phyloP scores from a whole-genome alignment of 1,140 invertebrate genomes.

The Hetaerina americana region DNA sequence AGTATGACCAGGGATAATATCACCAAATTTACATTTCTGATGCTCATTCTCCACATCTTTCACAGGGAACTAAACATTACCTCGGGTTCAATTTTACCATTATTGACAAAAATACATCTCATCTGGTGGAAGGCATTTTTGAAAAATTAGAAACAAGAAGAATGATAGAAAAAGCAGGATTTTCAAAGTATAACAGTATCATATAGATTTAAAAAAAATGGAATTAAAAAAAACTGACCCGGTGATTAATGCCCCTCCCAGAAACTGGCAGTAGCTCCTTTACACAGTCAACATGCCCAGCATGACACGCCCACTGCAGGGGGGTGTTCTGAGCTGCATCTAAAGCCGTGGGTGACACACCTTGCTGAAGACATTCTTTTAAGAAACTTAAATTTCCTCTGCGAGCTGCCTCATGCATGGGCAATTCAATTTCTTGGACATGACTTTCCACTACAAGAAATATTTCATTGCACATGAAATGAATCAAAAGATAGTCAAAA shows the following conservation, averaged over 20 bases:
- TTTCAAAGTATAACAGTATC: background rate
- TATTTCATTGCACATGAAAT: background rate
- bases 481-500: too few species aligned
- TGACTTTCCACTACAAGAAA: slow-evolving; percentile 41
- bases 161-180: background rate
- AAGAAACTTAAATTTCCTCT: slow-evolving; percentile 51
- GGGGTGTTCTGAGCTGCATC: slow-evolving; percentile 56
- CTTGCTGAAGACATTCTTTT: slow-evolving; percentile 45
- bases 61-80: too few species aligned
- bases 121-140: background rate
- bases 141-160: background rate
- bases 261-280: slow-evolving; percentile 31
- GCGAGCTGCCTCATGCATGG: slow-evolving; percentile 57
- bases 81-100: too few species aligned
- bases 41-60: too few species aligned
- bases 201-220: slow-evolving; percentile 1
- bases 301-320: slow-evolving; percentile 53
- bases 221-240: too few species aligned
- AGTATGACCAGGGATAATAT: too few species aligned
- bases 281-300: slow-evolving; percentile 40
- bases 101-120: background rate
- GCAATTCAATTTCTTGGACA: slow-evolving; percentile 45
- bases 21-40: too few species aligned
- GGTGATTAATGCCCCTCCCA: slow-evolving; percentile 32
- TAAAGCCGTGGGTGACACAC: slow-evolving; percentile 52